Conservation (phyloP, 2,113 vertebrate species). For the Aegotheles bennettii region DNA sequence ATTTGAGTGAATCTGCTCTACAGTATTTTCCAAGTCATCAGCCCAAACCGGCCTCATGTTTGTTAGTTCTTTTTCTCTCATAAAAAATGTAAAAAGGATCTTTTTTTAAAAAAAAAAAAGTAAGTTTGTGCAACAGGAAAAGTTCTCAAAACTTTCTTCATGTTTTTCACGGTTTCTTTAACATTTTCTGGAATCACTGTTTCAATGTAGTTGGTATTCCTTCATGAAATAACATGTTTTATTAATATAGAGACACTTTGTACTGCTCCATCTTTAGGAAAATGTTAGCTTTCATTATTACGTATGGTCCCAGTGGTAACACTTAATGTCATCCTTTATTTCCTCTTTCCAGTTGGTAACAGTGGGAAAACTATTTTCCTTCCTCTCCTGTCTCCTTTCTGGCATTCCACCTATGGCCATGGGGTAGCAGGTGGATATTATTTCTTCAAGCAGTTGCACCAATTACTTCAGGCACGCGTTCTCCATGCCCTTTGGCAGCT, state of each 20-base stretch:
- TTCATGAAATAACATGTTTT: not conserved
- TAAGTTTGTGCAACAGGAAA: not conserved
- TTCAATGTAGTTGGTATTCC: not conserved
- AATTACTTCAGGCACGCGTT: not conserved
- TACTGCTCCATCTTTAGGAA: not conserved
- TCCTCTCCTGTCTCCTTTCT: not conserved
- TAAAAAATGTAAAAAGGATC: not conserved
- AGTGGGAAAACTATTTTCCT: not conserved
- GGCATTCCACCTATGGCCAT: not conserved
- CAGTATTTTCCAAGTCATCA: not conserved
- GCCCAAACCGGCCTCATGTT: not conserved
- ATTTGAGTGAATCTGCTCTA: not conserved
- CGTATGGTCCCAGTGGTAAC: not conserved
- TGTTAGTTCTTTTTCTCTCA: not conserved
- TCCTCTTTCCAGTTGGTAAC: not conserved
- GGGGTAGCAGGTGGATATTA: not conserved
- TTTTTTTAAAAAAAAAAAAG: too few relatives aligned
- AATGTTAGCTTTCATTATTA: not conserved
- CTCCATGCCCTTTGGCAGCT: slow-evolving; percentile 9
- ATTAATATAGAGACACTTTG: not conserved
- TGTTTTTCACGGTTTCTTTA: not conserved
- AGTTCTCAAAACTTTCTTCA: not conserved
- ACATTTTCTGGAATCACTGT: not conserved
- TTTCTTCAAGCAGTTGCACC: not conserved
- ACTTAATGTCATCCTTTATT: not conserved